phyloP scores from a whole-genome alignment of 2,797 vertebrate genomes.

The Lerista edwardsae region DNA sequence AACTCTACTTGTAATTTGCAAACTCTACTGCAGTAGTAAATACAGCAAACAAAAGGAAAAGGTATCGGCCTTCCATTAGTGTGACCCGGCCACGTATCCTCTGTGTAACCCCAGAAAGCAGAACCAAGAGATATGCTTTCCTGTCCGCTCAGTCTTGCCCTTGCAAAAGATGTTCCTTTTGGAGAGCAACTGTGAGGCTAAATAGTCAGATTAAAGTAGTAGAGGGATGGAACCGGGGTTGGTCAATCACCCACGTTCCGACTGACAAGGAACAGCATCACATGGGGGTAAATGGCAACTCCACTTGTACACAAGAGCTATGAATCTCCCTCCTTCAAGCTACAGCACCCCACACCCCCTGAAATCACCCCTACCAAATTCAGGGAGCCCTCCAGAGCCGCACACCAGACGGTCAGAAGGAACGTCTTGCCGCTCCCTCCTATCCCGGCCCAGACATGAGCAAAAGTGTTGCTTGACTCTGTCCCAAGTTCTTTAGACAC shows the following conservation, averaged over 20 bases:
- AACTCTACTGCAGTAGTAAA: background rate
- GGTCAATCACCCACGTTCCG: conserved; percentile 29
- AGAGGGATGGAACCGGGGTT: background rate
- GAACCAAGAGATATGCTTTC: background rate
- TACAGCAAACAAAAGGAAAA: background rate
- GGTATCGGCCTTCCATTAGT: background rate
- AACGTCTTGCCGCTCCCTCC: no score
- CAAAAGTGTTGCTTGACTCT: no score
- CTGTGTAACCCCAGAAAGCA: background rate
- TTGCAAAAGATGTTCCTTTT: background rate
- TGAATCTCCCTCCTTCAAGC: no score
- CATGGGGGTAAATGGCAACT: no score
- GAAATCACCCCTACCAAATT: no score
- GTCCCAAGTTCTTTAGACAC: background rate
- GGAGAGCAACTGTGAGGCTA: no score
- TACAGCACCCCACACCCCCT: no score
- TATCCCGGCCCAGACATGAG: no score
- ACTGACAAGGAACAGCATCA: conserved; percentile 51
- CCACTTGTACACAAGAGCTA: no score
- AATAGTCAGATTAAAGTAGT: no score
- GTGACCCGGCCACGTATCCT: background rate
- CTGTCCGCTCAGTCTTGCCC: background rate
- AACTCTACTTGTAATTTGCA: background rate
- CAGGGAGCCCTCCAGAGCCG: no score
- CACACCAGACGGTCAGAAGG: no score